phyloP scores from a whole-genome alignment of 2,888 invertebrate genomes.

The Tetropium fuscum region DNA sequence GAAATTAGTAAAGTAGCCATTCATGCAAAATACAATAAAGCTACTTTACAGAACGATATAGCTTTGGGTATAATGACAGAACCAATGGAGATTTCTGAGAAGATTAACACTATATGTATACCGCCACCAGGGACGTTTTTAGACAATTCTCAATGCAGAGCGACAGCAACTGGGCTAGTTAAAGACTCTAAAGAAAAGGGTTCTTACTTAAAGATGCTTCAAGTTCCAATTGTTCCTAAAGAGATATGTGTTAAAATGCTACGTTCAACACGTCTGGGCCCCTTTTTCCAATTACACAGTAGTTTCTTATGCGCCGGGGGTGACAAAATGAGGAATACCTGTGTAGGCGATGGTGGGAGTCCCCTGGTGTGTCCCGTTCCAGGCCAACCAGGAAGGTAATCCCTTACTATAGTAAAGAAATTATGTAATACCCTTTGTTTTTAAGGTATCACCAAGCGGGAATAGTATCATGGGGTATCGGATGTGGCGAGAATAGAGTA shows the following conservation, averaged over 20 bases:
- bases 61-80: conserved; percentile 10
- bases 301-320: conserved; percentile 13
- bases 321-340: neutral
- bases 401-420: neutral
- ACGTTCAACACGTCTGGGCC: conserved; percentile 11
- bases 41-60: conserved; percentile 7
- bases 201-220: conserved; percentile 4
- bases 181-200: neutral
- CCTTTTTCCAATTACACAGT: conserved; percentile 5
- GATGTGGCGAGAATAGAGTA: conserved; percentile 3
- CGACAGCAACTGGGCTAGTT: neutral
- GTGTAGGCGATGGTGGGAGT: conserved; percentile 12
- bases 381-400: conserved; percentile 16
- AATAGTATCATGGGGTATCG: conserved; percentile 20
- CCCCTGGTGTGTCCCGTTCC: conserved; percentile 19
- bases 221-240: conserved; percentile 8
- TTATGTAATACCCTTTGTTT: conserved; percentile 54
- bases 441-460: conserved; percentile 21
- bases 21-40: conserved; percentile 7
- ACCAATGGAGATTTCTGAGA: neutral
- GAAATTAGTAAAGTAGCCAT: neutral
- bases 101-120: conserved; percentile 17
- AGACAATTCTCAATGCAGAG: conserved; percentile 3
- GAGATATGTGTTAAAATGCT: neutral
- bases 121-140: conserved; percentile 1